Evolutionary conservation across 1,140 invertebrate species (phyloP), one percentile per base, ranked within the genome.

Genomic region (Episyrphus balteatus): DNA sequence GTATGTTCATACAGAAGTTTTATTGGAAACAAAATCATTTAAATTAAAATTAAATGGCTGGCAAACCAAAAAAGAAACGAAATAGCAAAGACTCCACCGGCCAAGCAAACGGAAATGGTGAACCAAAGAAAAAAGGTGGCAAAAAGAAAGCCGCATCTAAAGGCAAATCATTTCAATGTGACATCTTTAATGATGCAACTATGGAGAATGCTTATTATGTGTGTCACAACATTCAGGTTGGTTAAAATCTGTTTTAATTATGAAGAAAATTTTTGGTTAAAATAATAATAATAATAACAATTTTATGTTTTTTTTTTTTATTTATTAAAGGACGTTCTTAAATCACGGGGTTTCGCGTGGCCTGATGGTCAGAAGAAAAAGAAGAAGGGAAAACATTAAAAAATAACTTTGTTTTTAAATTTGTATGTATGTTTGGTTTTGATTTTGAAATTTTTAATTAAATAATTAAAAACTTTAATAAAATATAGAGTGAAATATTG

Each of bases 151-250:
- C 78, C 51, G 74, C 72, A 1, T 76, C 79, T 14, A 80, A 80
- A 51, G 73, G 74, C 3, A 75, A 77, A 51, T 77, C 75, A 49
- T 80, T 78, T 51, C 77, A 80, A 13, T 82, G 86, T 33, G 86
- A 91, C 53, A 84, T 90, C 51, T 82, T 90, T 47, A 88, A 83
- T 45, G 84, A 88, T 53, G 80, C 82, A n/a, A 85, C 85, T 0
- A 88, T 91, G 82, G 82, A 88, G 52, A 91, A 91, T 59, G 86
- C 87, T 5, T 91, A 91, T 62, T 86, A 85, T 57, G 86, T 83
- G 2, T 91, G 87, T 57, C 88, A 92, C 55, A 91, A 89, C 68
- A 81, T 91, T 1, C 87, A 88, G 69, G 87, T 90, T 26, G 33
- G 46, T 44, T 13, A 42, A 5, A 44, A 26, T 17, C 17, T 44